Evolutionary conservation across 2,888 invertebrate species (phyloP).

Genomic region (Thecophora atra): DNA sequence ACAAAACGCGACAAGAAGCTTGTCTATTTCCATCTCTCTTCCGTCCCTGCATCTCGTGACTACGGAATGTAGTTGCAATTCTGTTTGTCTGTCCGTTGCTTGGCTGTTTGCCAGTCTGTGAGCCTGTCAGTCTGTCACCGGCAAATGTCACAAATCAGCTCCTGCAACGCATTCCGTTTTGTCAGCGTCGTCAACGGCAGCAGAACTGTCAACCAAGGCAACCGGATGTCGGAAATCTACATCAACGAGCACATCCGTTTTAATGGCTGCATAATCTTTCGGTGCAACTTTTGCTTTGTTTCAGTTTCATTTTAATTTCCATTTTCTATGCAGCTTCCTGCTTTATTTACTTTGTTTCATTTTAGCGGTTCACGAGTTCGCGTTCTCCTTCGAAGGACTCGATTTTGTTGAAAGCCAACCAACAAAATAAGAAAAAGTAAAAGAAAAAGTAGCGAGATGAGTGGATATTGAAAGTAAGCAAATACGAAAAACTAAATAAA

Average conservation of each 20-base stretch:
- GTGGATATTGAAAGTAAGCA: not conserved
- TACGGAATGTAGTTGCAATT: not conserved
- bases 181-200: too few relatives aligned
- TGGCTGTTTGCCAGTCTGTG: not conserved
- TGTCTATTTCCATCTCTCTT: not conserved
- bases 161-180: too few relatives aligned
- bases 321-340: not conserved
- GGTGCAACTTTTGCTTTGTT: not conserved
- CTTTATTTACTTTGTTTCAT: not conserved
- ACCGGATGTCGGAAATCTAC: not conserved
- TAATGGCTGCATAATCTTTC: conserved; percentile 12
- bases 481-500: too few relatives aligned
- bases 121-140: not conserved
- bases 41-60: not conserved
- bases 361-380: not conserved
- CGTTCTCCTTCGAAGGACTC: not conserved
- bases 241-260: conserved; percentile 10
- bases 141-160: not conserved
- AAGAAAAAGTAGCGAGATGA: too few relatives aligned
- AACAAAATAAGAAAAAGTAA: not conserved
- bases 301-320: too few relatives aligned
- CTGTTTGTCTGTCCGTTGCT: not conserved
- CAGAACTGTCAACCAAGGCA: not conserved
- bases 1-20: too few relatives aligned
- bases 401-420: not conserved